Percentiles rank a stretch among this genome's conserved stretches.
These are phyloP conservation scores for Nothoprocta pentlandii DNA, from an alignment of 2,113 vertebrate species.

Conservation along the genomic window DNA sequence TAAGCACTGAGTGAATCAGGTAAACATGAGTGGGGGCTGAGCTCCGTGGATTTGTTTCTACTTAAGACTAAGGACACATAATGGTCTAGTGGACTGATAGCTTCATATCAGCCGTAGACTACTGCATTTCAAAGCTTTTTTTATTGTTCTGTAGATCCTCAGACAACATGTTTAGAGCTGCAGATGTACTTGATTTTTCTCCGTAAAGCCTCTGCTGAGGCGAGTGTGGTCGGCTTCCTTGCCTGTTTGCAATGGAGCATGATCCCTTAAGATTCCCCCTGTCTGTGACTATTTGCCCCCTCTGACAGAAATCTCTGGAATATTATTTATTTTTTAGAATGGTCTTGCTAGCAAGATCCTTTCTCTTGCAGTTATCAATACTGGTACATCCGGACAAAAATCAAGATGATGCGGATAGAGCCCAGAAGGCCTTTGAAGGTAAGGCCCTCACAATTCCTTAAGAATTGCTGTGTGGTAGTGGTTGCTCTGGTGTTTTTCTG, in stretches of 20 bases:
- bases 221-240: not conserved
- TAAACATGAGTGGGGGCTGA: not conserved
- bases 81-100: not conserved
- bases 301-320: not conserved
- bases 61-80: not conserved
- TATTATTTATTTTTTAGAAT: not conserved
- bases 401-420: slow-evolving; percentile 91
- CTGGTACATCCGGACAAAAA: slow-evolving; percentile 99
- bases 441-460: not conserved
- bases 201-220: not conserved
- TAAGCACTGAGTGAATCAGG: not conserved
- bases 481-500: not conserved
- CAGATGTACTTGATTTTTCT: not conserved
- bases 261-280: not conserved
- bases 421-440: slow-evolving; percentile 99
- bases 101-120: not conserved
- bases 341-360: not conserved
- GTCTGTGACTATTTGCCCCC: not conserved
- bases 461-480: not conserved
- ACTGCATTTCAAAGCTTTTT: not conserved
- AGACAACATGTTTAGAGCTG: not conserved
- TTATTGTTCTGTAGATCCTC: not conserved
- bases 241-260: not conserved
- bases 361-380: slow-evolving; percentile 89
- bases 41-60: not conserved